Percentiles rank a stretch among this genome's conserved stretches.
phyloP scores from a whole-genome alignment of 2,113 vertebrate species.

The Enhydra lutris region DNA sequence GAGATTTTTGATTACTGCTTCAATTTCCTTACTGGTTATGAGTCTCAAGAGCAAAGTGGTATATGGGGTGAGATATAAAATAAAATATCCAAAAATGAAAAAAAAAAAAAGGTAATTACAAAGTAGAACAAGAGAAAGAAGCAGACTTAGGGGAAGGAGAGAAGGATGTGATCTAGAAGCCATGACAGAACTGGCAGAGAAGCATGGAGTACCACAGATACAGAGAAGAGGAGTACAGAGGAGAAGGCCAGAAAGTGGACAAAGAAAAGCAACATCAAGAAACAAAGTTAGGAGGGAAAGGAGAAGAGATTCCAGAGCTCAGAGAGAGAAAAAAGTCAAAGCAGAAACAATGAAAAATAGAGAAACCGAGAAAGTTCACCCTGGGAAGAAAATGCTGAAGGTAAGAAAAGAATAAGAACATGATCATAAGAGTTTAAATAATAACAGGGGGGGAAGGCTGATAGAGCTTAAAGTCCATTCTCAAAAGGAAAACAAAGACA shows the following conservation, averaged over 20 bases:
- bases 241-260: constrained; percentile 87
- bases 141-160: constrained; percentile 86
- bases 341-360: constrained; percentile 84
- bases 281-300: constrained; percentile 86
- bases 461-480: constrained; percentile 86
- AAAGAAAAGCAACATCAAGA: constrained; percentile 86
- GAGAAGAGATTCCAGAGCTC: constrained; percentile 89
- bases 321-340: constrained; percentile 86
- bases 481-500: constrained; percentile 84
- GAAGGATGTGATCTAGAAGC: constrained; percentile 85
- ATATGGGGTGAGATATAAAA: background rate
- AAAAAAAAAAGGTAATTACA: constrained; percentile 77
- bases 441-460: constrained; percentile 84
- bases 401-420: constrained; percentile 81
- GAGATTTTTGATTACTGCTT: too few relatives aligned
- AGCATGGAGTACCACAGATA: constrained; percentile 87
- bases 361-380: constrained; percentile 87
- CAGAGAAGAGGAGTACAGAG: constrained; percentile 86
- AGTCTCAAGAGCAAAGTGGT: background rate
- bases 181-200: constrained; percentile 86
- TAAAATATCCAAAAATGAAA: background rate
- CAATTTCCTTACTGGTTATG: too few relatives aligned
- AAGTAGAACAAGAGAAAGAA: constrained; percentile 86
- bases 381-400: constrained; percentile 85
- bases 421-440: constrained; percentile 86